phyloP scores from a whole-genome alignment of 2,113 vertebrate genomes.

The Chaetodon auriga region DNA sequence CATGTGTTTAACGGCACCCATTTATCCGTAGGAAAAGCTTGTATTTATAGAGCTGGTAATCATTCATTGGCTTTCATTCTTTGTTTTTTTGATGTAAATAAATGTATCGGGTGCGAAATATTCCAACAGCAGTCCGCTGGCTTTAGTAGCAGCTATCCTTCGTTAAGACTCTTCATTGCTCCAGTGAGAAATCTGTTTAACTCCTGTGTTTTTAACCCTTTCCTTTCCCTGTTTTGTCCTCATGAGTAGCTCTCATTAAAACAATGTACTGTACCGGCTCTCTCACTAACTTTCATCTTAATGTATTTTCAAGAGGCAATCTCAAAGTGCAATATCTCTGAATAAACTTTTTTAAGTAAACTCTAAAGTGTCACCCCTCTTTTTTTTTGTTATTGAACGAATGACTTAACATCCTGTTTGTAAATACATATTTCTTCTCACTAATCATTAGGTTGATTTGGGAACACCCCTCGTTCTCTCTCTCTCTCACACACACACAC shows the following conservation, averaged over 20 bases:
- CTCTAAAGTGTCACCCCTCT: neutral
- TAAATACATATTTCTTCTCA: slow-evolving; percentile 3
- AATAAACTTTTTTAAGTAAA: slow-evolving; percentile 76
- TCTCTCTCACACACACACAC: no score
- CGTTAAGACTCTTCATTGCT: slow-evolving; percentile 25
- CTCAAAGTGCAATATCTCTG: slow-evolving; percentile 74
- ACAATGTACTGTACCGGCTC: slow-evolving; percentile 38
- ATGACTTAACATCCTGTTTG: slow-evolving; percentile 28
- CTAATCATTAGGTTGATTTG: slow-evolving; percentile 10
- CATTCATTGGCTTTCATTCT: slow-evolving; percentile 25
- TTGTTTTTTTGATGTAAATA: slow-evolving; percentile 77
- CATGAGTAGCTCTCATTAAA: slow-evolving; percentile 48
- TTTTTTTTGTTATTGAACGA: slow-evolving; percentile 24
- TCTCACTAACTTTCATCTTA: slow-evolving; percentile 33
- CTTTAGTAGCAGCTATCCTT: slow-evolving; percentile 20
- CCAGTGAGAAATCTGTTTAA: slow-evolving; percentile 26
- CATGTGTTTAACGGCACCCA: neutral
- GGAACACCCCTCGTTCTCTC: neutral
- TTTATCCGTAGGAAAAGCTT: slow-evolving; percentile 38
- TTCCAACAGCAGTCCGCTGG: slow-evolving; percentile 1
- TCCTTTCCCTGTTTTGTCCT: neutral
- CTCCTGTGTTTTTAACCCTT: slow-evolving; percentile 29
- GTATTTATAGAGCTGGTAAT: slow-evolving; percentile 50
- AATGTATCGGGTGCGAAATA: slow-evolving; percentile 54
- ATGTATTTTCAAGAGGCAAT: slow-evolving; percentile 38